phyloP scores from a whole-genome alignment of 2,113 vertebrate genomes.

The Saimiri boliviensis region DNA sequence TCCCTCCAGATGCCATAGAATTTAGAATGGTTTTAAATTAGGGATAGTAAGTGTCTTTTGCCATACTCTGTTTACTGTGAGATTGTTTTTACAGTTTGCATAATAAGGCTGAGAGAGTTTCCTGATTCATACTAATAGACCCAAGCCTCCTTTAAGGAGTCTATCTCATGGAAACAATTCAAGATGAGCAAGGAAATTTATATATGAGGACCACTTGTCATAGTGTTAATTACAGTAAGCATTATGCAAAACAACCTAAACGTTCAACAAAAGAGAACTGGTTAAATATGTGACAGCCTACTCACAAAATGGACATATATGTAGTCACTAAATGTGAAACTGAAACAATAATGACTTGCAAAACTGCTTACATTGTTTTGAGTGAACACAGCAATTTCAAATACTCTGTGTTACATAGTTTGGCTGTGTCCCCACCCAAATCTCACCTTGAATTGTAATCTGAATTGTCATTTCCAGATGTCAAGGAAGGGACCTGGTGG shows the following conservation, averaged over 20 bases:
- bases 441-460: no score
- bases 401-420: not conserved
- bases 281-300: not conserved
- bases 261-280: not conserved
- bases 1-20: not conserved
- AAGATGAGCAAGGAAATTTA: not conserved
- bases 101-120: not conserved
- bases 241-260: not conserved
- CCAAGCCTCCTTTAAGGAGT: not conserved
- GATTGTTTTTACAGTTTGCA: not conserved
- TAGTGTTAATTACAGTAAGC: not conserved
- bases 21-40: not conserved
- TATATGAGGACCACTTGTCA: not conserved
- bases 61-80: not conserved
- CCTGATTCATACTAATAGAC: not conserved
- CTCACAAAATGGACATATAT: not conserved
- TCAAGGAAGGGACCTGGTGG: no score
- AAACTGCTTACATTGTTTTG: not conserved
- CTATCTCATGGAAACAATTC: not conserved
- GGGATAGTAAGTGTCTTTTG: not conserved
- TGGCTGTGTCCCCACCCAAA: no score
- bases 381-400: not conserved
- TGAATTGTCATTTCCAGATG: no score
- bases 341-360: not conserved
- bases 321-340: not conserved